Base-by-base conservation (phyloP, 1,140 invertebrate genomes). In the Drosophila cardini region DNA sequence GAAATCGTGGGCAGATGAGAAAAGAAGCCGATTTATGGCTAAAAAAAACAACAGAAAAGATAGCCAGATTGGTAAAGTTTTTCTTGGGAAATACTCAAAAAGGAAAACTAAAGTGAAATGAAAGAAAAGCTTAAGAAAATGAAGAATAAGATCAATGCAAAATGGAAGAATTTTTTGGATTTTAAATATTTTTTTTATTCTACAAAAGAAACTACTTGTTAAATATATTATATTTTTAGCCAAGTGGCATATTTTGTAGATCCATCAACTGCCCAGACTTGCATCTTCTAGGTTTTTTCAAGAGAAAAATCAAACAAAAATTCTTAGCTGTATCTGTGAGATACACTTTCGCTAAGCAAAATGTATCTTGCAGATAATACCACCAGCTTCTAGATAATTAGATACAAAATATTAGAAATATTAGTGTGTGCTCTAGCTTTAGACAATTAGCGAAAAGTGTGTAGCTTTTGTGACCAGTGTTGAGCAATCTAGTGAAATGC, bases 241-340 rank as follows among this genome's bases (percentile, higher is more conserved):
- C n/a, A 11, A 16, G 48, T 32, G 84, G 84, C 80, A 70, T 70
- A 52, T 69, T 76, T 73, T 91, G 85, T 91, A 91, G 56, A 78
- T 91, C 90, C 90, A 91, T 91, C 90, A 91, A 81, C 85, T 91
- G 90, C 85, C 90, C 90, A 91, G 90, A 91, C 90, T 91, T 91
- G 90, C 82, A 90, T 69, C 90, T 91, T 91, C 87, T 63, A 84
- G 75, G 80, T 84, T 90, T 90, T 90, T 87, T 87, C 82, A 82
- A 71, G 18, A 69, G 42, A 76, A 56, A 46, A 48, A 10, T 18
- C 56, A 36, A 53, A 53, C 11, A 55, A 43, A 26, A 61, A 56
- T 50, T 63, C 30, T 2, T 42, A 74, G 67, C 58, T 63, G 64
- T 57, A 82, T 91, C 90, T 80, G 64, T 57, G 76, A 60, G 75